Conservation (phyloP, 2,797 vertebrate species). For the Tympanoctomys barrerae region DNA sequence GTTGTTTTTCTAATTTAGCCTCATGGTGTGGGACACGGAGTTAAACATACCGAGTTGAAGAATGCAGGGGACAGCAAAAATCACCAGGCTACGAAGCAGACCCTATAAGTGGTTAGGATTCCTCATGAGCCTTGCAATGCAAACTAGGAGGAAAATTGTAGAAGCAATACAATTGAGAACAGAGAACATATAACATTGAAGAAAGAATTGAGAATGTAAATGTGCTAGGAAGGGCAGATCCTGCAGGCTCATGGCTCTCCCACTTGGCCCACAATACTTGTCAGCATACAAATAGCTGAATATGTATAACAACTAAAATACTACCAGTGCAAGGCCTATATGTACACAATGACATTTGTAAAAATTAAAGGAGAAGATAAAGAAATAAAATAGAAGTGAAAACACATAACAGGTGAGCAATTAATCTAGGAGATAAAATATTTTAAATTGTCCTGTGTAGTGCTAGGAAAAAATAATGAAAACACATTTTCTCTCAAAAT, state of each 20-base stretch:
- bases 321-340: not conserved
- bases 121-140: not conserved
- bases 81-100: not conserved
- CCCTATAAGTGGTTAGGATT: not conserved
- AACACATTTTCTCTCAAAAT: not conserved
- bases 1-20: not conserved
- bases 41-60: not conserved
- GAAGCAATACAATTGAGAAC: not conserved
- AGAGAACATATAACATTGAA: not conserved
- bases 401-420: not conserved
- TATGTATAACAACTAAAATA: not conserved
- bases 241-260: fast-evolving
- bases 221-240: fast-evolving
- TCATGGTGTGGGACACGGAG: not conserved
- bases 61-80: not conserved
- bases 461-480: not conserved
- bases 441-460: not conserved
- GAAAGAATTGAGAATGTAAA: not conserved
- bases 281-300: not conserved
- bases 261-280: not conserved
- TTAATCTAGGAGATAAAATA: not conserved
- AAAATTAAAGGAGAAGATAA: not conserved
- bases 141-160: not conserved
- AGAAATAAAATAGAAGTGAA: not conserved
- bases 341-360: not conserved